Percentiles rank a stretch among this genome's conserved stretches.
Evolutionary conservation across 1,140 invertebrate species (phyloP).

Genomic region (Geopemphigus sp.): DNA sequence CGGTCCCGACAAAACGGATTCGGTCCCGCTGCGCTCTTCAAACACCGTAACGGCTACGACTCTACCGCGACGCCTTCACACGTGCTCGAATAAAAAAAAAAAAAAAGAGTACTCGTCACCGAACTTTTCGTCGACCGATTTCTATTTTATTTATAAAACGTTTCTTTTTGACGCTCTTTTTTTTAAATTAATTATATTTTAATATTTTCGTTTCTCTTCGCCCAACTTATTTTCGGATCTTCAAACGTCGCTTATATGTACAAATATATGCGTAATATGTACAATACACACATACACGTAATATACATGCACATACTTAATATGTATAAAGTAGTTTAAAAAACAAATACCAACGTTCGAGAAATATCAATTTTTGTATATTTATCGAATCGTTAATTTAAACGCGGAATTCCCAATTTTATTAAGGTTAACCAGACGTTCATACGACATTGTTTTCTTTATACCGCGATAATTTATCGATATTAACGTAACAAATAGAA

Average conservation of each 20-base stretch:
- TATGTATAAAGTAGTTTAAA: constrained; percentile 2
- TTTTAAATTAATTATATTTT: not conserved
- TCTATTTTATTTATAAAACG: constrained; percentile 27
- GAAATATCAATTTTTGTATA: not conserved
- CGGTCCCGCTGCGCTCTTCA: constrained; percentile 44
- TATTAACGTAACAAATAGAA: too few relatives aligned
- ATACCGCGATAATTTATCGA: too few relatives aligned
- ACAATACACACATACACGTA: too few relatives aligned
- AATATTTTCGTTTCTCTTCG: not conserved
- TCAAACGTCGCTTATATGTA: not conserved
- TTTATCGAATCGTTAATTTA: too few relatives aligned
- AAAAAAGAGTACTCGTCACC: constrained; percentile 35
- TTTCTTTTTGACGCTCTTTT: constrained; percentile 25
- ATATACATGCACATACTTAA: too few relatives aligned
- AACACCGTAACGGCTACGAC: constrained; percentile 39
- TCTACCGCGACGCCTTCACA: constrained; percentile 12
- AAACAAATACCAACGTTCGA: not conserved
- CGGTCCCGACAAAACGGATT: constrained; percentile 47
- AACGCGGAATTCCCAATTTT: too few relatives aligned
- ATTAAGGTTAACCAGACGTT: too few relatives aligned
- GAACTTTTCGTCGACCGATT: constrained; percentile 36
- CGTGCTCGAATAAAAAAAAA: constrained; percentile 44
- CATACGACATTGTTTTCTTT: too few relatives aligned
- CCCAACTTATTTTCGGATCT: constrained; percentile 19
- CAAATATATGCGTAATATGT: too few relatives aligned